Conservation (phyloP, 2,113 vertebrate species). For the Osmerus eperlanus region DNA sequence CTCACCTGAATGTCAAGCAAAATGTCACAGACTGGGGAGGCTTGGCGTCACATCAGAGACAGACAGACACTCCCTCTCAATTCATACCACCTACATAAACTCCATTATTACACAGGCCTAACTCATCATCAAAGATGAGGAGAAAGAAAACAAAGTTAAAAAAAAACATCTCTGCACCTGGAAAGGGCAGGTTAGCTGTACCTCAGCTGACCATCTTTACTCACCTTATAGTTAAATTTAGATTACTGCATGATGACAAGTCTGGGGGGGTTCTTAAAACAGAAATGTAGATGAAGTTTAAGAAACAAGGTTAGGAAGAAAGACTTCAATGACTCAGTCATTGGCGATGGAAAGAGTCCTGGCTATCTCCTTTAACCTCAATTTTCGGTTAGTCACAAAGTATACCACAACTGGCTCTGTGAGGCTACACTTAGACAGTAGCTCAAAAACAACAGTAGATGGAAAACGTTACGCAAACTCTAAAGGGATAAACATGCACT, state of each 20-base stretch:
- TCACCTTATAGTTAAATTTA: conserved; percentile 25
- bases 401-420: conserved; percentile 42
- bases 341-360: conserved; percentile 28
- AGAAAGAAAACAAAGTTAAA: not conserved
- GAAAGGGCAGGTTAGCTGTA: conserved; percentile 18
- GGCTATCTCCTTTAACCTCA: conserved; percentile 31
- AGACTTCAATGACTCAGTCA: conserved; percentile 26
- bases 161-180: not conserved
- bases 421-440: conserved; percentile 26
- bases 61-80: not conserved
- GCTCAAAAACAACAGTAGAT: conserved; percentile 1
- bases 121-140: not conserved
- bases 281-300: conserved; percentile 21
- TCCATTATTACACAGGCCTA: not conserved
- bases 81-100: not conserved
- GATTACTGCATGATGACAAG: not conserved
- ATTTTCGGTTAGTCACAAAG: not conserved
- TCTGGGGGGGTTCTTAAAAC: conserved; percentile 4
- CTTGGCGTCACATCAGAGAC: conserved; percentile 17
- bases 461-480: conserved; percentile 26
- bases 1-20: conserved; percentile 18
- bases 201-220: not conserved
- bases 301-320: conserved; percentile 30
- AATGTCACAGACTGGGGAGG: conserved; percentile 10
- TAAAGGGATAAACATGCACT: conserved; percentile 17